Conservation (phyloP, 2,797 vertebrate genomes). For the Microtus obscurus region DNA sequence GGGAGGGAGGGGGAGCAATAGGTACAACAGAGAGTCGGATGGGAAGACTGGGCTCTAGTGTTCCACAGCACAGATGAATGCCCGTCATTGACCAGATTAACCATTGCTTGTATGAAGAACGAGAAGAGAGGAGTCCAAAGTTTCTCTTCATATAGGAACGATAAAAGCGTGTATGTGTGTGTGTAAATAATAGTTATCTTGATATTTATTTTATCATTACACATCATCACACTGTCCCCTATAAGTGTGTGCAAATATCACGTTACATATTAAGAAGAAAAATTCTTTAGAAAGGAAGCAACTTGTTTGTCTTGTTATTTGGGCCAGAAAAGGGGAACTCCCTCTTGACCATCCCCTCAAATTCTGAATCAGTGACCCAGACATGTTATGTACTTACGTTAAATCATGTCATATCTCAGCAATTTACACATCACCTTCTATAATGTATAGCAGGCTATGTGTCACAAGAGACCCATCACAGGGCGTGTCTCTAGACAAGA, state of each 20-base stretch:
- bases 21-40: background rate
- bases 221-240: background rate
- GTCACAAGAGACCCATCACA: background rate
- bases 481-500: background rate
- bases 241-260: background rate
- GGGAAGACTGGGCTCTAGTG: too few species aligned
- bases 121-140: background rate
- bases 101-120: background rate
- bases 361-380: conserved; percentile 27
- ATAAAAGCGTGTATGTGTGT: background rate
- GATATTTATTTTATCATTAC: background rate
- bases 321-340: background rate
- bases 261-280: background rate
- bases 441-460: background rate
- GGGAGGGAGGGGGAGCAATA: background rate
- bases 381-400: background rate
- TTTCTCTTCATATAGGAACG: background rate
- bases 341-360: background rate
- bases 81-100: background rate
- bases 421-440: background rate
- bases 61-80: background rate
- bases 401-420: background rate
- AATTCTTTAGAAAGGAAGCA: background rate
- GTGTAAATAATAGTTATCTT: background rate
- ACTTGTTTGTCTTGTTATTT: background rate